Base-by-base conservation (phyloP, 2,888 invertebrate genomes). In the Amblyjoppa fuscipennis region DNA sequence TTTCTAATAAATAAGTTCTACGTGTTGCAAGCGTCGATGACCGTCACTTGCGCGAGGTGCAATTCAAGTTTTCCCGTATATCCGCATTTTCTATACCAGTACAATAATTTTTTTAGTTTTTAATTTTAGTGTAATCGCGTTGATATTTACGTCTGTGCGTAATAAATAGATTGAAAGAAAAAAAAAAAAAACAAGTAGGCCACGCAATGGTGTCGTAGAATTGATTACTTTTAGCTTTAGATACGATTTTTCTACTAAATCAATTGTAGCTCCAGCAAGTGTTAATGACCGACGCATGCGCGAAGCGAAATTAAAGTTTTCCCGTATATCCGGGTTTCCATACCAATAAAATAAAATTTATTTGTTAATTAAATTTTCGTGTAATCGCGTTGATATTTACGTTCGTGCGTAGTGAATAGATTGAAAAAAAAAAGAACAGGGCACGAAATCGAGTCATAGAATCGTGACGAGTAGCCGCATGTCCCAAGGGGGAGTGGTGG, bases 401-500 rank as follows among this genome's bases (percentile, higher is more conserved):
- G 81, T 83, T 84, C 34, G 20, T 73, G 83, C 86, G 86, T 16
- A 88, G 84, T 71, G 53, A 77, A 81, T 71, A 59, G 79, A 31
- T 82, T 82, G 16, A 64, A 61, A 61, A 20, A 79, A 86, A 88
- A 89, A 87, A 81, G 81, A 85, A 87, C 88, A 87, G 87, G 88
- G 88, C 88, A 85, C 86, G 87, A 88, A 89, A 88, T 87, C 88
- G 86, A 87, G 84, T 88, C 88, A 87, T 87, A 87, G 86, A 89
- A 91, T 91, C 90, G 92, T 90, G 92, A 92, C 90, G 92, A 88
- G 89, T 90, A 85, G 88, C 89, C 91, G 90, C 89, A 90, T 92
- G 91, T 91, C 92, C 89, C 90, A 90, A 90, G 87, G 90, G 93
- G 93, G 93, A 93, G 93, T 92, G 92, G 93, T 92, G 91, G 91